Evolutionary conservation across 2,113 vertebrate species (phyloP), one percentile per base, ranked within the genome.

Genomic region (Cinclus cinclus): DNA sequence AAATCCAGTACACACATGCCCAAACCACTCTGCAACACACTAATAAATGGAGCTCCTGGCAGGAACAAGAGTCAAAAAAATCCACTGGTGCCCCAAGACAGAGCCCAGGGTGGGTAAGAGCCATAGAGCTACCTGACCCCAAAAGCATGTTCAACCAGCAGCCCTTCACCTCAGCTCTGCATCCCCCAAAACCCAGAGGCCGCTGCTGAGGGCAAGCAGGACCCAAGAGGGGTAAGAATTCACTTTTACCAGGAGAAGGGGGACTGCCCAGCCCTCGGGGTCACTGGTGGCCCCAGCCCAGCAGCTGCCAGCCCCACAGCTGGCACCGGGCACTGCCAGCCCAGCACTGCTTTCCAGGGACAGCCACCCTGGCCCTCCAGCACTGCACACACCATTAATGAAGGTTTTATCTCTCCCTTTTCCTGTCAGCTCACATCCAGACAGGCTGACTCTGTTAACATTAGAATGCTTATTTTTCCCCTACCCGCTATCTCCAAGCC

Each of bases 381-480:
- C 97, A 89, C 41, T 15, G 20, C 93, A 74, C 9, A 89, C 94
- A 91, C 94, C 96, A 96, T 39, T 96, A 95, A 96, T 46, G 89
- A 94, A 93, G 94, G 95, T 39, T 97, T 98, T 98, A 98, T 98
- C 98, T 98, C 95, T 93, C 95, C 83, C 46, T 95, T 96, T 98
- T 97, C 97, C 97, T 97, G 96, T 96, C 95, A 91, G 95, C 67
- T 75, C 87, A 94, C 91, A 97, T 96, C 95, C 97, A 97, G 97
- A 95, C 98, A 97, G 95, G 71, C 97, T 96, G 98, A 97, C 98
- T 98, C 96, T 97, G 95, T 86, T 91, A 95, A 97, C 97, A 95
- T 92, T 94, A 97, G 95, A 97, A 98, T 88, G 92, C 96, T 97
- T 96, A 94, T 94, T 96, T 94, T 89, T 74, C 67, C 90, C n/a